Evolutionary conservation across 2,797 vertebrate species (phyloP), one percentile per base, ranked within the genome.

Genomic region (Podarcis siculus): DNA sequence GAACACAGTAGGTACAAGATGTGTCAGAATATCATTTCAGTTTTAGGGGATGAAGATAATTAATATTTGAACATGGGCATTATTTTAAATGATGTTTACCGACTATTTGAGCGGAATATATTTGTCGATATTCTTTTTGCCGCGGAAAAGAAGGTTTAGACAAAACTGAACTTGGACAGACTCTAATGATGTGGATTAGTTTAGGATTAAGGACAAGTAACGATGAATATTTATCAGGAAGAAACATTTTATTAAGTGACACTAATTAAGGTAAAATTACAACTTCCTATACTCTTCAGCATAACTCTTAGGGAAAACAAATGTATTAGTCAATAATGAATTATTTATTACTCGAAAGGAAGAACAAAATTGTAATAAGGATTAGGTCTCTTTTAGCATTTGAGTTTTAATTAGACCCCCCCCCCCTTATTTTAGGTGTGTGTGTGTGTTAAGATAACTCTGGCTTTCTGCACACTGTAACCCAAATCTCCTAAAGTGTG

Each of bases 221-320:
- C 6, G 37, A 90, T 82, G 5, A 88, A 69, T 72, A 78, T 72
- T 86, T 72, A 85, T 85, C 89, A 8, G 0, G 39, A 82, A 87
- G 83, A 73, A 5, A 23, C 7, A 55, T 55, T 86, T 66, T 25
- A 76, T 73, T 84, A 76, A 2, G 30, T 82, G 27, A 76, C 72
- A 87, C 27, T 69, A 89, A 83, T 82, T 91, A 89, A 86, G 82
- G 49, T 76, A 82, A 93, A 91, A 92, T 73, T 89, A 1, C n/a
- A 72, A 72, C 55, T 17, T 79, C 1, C 1, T 76, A 88, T 87
- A 89, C 15, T 77, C 39, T 79, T 85, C 85, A 86, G 84, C 71
- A 45, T 1, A 82, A 81, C 17, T 82, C 25, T 66, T 32, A 64
- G 19, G 32, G 21, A 79, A 89, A 80, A 92, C 10, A 87, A 91